Conservation (phyloP, 2,797 vertebrate genomes). For the Clarias fuscus region DNA sequence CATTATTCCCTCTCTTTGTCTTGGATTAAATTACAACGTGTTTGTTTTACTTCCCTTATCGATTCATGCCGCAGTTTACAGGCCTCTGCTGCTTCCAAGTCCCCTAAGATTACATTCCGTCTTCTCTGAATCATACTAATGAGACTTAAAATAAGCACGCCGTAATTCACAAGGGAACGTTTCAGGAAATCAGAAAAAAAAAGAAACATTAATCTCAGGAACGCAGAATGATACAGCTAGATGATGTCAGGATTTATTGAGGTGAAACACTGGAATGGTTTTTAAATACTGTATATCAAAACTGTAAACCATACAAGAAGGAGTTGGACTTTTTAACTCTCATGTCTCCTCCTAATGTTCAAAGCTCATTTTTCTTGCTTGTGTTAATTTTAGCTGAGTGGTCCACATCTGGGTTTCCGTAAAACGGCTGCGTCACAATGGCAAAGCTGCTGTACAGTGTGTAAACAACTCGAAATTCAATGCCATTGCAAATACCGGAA, state of each 20-base stretch:
- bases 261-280: neutral
- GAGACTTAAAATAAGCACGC: conserved; percentile 38
- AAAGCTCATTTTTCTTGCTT: neutral
- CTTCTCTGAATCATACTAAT: conserved; percentile 36
- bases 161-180: conserved; percentile 9
- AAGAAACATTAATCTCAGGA: neutral
- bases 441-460: too few relatives aligned
- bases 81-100: conserved; percentile 13
- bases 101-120: conserved; percentile 22
- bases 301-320: neutral
- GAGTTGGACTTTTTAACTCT: neutral
- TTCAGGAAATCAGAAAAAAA: conserved; percentile 11
- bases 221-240: conserved; percentile 6
- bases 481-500: neutral
- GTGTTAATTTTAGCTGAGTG: neutral
- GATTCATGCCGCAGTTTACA: conserved; percentile 1
- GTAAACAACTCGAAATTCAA: neutral
- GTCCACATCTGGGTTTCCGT: neutral
- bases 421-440: neutral
- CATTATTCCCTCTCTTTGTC: conserved; percentile 13
- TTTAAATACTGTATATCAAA: conserved; percentile 3
- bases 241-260: conserved; percentile 23
- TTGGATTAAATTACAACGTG: conserved; percentile 17
- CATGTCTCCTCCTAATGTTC: neutral
- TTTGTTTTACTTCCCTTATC: conserved; percentile 23